A percentile compares a stretch with the other conserved stretches of the same genome.
Evolutionary conservation across 2,888 invertebrate species (phyloP).

Genomic region (Drosophila histrio): DNA sequence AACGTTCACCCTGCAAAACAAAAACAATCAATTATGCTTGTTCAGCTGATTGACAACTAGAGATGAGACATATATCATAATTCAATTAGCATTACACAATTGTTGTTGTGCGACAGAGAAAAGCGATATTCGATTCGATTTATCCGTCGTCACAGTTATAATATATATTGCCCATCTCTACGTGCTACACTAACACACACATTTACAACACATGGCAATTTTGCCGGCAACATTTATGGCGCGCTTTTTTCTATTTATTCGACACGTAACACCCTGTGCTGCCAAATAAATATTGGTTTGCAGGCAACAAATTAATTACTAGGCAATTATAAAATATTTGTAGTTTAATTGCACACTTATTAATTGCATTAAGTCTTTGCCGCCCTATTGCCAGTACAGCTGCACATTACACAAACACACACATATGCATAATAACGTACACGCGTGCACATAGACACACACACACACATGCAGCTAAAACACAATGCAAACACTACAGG

Average conservation of each 20-base stretch:
- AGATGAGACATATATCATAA: conserved; percentile 4
- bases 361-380: conserved; percentile 5
- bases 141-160: conserved; percentile 12
- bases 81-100: too few species aligned
- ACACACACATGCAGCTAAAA: conserved; percentile 11
- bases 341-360: background rate
- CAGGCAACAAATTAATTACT: background rate
- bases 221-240: conserved; percentile 69
- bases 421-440: conserved; percentile 1
- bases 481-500: conserved; percentile 44
- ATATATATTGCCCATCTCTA: conserved; percentile 34
- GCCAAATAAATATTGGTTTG: background rate
- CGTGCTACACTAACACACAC: background rate
- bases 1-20: conserved; percentile 88
- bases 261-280: conserved; percentile 52
- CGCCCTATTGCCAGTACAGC: conserved; percentile 39
- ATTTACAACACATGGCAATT: conserved; percentile 19
- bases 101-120: background rate
- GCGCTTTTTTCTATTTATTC: conserved; percentile 47
- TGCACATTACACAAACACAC: conserved; percentile 19
- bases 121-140: conserved; percentile 1
- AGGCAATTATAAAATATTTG: background rate
- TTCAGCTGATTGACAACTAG: background rate
- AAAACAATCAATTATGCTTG: conserved; percentile 10
- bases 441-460: conserved; percentile 11